These are phyloP conservation scores for Xenus cinereus DNA, from an alignment of 2,113 vertebrate genomes.

Conservation along the genomic window DNA sequence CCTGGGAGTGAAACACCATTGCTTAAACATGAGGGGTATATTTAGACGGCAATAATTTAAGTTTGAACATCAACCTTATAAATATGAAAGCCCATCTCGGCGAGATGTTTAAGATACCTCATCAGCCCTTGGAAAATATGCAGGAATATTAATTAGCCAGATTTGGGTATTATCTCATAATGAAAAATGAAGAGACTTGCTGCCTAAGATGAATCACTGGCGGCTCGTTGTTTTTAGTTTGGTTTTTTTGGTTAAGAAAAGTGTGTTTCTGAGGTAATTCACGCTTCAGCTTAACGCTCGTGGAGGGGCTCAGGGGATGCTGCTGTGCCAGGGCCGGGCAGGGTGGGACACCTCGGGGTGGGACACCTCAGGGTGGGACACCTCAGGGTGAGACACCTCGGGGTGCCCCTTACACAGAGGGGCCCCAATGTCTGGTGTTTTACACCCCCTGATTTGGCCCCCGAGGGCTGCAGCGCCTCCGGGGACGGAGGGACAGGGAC, in stretches of 20 bases:
- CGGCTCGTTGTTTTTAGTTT: neutral
- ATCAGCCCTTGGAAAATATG: slow-evolving; percentile 63
- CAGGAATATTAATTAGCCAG: slow-evolving; percentile 68
- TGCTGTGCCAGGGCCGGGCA: rapidly evolving
- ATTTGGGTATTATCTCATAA: slow-evolving; percentile 58
- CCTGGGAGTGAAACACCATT: neutral
- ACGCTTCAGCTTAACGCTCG: neutral
- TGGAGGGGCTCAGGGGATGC: neutral
- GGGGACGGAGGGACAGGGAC: rapidly evolving
- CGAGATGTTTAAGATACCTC: slow-evolving; percentile 44
- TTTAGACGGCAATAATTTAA: slow-evolving; percentile 24
- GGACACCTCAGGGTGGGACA: too few relatives aligned
- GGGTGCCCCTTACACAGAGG: neutral
- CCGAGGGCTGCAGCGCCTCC: neutral
- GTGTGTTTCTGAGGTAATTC: neutral
- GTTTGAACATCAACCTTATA: slow-evolving; percentile 56
- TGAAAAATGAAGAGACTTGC: slow-evolving; percentile 39
- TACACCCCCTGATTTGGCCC: neutral
- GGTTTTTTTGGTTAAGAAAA: neutral
- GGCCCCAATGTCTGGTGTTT: neutral
- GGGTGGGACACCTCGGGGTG: neutral
- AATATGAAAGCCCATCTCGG: slow-evolving; percentile 61
- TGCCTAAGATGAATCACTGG: slow-evolving; percentile 3
- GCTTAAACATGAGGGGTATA: slow-evolving; percentile 52
- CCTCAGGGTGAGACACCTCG: neutral